Evolutionary conservation across 2,888 invertebrate species (phyloP), one percentile per base, ranked within the genome.

Genomic region (Mythimna vitellina): DNA sequence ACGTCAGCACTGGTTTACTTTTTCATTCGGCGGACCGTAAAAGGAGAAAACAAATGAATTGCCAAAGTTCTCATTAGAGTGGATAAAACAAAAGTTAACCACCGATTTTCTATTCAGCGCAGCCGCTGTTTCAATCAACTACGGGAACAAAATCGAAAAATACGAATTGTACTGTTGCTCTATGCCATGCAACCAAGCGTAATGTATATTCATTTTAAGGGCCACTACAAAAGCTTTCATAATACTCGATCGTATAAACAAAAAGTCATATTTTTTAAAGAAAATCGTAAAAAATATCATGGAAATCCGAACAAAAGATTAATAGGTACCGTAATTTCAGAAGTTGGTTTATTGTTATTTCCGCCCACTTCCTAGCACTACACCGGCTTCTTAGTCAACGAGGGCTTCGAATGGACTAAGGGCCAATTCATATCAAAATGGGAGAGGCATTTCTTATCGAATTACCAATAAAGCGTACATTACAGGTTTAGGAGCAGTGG

Each of bases 121-220:
- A 88, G 86, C 87, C 89, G 89, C 89, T 91, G 89, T 93, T 93
- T 93, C 92, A 93, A 92, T 92, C 91, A 92, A 89, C 89, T 86
- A 88, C 83, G 82, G 83, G 89, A 90, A 89, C 84, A 79, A 87
- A 90, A 88, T 84, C 81, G 85, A 88, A 88, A 84, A 88, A 87
- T 73, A 84, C 70, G 77, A 86, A 76, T 82, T 29, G 60, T 78
- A 70, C 74, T 72, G 76, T 70, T 64, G 64, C 42, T 38, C 17
- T 14, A 57, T 69, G 61, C 73, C 4, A 25, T 73, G 20, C 64
- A 64, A 70, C 56, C 56, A 71, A 76, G 6, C 63, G 8, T 53
- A 64, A 74, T 64, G 38, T 14, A 20, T 35, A 29, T 74, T 74
- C 54, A 70, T 49, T 53, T 42, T 3, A 29, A 75, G 10, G 9